Conservation (phyloP, 1,140 invertebrate species). For the Eubasilissa regina region DNA sequence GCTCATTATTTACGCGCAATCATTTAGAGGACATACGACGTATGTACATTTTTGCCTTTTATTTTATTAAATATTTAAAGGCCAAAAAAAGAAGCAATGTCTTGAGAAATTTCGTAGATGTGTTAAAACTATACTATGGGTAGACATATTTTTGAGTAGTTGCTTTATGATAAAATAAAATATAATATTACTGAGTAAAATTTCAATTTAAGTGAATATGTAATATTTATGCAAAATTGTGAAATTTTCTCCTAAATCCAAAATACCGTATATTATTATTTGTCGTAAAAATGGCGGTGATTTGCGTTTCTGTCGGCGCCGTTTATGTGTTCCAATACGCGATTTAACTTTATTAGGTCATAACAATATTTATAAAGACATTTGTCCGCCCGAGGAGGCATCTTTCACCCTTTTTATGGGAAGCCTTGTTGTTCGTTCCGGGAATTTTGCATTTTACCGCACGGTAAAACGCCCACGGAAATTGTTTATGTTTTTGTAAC, state of each 20-base stretch:
- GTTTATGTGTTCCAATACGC: conserved; percentile 30
- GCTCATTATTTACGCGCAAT: too few relatives aligned
- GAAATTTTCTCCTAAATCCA: not conserved
- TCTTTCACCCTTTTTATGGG: conserved; percentile 32
- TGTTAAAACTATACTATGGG: too few relatives aligned
- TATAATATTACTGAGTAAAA: too few relatives aligned
- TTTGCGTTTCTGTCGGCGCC: conserved; percentile 10
- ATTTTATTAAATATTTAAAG: too few relatives aligned
- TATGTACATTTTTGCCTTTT: too few relatives aligned
- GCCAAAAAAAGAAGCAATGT: too few relatives aligned
- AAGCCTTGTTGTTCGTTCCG: not conserved
- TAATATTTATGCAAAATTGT: too few relatives aligned
- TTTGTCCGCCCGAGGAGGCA: conserved; percentile 15
- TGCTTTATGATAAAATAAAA: too few relatives aligned
- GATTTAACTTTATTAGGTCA: conserved; percentile 28
- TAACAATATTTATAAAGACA: conserved; percentile 32
- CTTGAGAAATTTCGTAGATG: too few relatives aligned
- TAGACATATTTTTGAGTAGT: too few relatives aligned
- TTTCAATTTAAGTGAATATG: too few relatives aligned
- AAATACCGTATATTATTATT: conserved; percentile 23
- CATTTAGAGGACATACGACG: too few relatives aligned
- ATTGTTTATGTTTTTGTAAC: conserved; percentile 29
- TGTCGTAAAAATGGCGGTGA: conserved; percentile 28
- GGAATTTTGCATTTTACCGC: not conserved
- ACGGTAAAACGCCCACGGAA: conserved; percentile 34